Evolutionary conservation across 2,113 vertebrate genomes (phyloP), one percentile per base, ranked within the genome.

Genomic region (Mesoclemmys tuberculata): DNA sequence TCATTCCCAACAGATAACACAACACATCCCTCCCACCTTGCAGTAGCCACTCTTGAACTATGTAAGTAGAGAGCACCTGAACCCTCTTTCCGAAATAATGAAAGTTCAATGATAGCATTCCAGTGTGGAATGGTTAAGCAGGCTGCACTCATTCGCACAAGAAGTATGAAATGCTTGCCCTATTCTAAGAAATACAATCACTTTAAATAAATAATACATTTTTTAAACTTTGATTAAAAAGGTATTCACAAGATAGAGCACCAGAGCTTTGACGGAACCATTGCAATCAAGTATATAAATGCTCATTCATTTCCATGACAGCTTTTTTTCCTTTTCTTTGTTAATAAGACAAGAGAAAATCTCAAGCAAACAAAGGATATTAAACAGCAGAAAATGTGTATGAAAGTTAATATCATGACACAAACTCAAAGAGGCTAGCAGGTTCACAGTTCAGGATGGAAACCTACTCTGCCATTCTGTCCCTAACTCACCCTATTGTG

Each of bases 181-280:
- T 58, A 83, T 80, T 26, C 84, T 52, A 58, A 93, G 84, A 88
- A 94, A 90, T 84, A 79, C 74, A 92, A 95, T 90, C 94, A 94
- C 94, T 96, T 5, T 44, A 68, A 93, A 85, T 90, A 85, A 96
- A 94, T 85, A 84, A 89, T 94, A 52, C 82, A 89, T 54, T 93
- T 51, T 16, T 83, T 48, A 97, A 46, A 35, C 90, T 13, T 88
- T 93, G 90, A 97, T 97, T 96, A 96, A 96, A 96, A 84, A 92
- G 93, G 94, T 95, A 71, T 85, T 95, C 91, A 96, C 92, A 44
- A 89, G 91, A 3, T 7, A 2, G 49, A 90, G 92, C 71, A 93
- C 93, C 95, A 93, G 55, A 49, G 88, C n/a, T 92, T 93, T 94
- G 93, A 94, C 51, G 94, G 95, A 95, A 68, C 89, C 68, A 14